Base-by-base conservation (phyloP, 2,888 invertebrate species). In the Drosophila putrida region DNA sequence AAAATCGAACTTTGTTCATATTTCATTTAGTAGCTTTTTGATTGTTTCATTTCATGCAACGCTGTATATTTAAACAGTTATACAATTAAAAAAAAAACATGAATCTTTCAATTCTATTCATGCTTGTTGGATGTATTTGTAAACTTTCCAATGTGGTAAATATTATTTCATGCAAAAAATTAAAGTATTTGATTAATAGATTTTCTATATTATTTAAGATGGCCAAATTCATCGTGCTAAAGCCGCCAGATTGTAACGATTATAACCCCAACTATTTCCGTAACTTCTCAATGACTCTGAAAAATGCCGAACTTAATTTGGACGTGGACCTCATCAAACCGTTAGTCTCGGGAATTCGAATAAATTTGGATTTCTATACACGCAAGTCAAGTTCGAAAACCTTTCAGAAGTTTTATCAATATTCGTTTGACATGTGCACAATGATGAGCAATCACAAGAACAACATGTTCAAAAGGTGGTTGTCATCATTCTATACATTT, bases 401-500 rank as follows among this genome's bases (percentile, higher is more conserved):
- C 6, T 80, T 66, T 28, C 68, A 72, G 5, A 74, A 27, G 9
- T 47, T 82, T 33, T 82, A 80, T 31, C 43, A 60, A 33, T 72
- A 75, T 15, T 36, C 72, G 0, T 47, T 88, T n/a, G 80, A 89
- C 46, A 57, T 83, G 31, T 90, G 89, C 31, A 64, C 55, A 10
- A 43, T 89, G 62, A 59, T 85, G 70, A 68, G 33, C 2, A 60
- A 38, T 10, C 50, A 28, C 6, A 70, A 54, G 6, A 64, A 49
- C 8, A 74, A 66, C 15, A 5, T 64, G 15, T 64, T 82, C 4
- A 76, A 78, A 6, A 46, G 44, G 0, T 87, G 83, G 82, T 57
- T 80, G 0, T 60, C 63, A 0, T 73, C 76, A n/a, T 58, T 90
- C 9, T 66, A 68, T 31, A 54, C 62, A 15, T 67, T 75, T 39